A percentile compares a stretch with the other conserved stretches of the same genome.
Evolutionary conservation across 2,797 vertebrate species (phyloP).

Genomic region (Setipinna tenuifilis): DNA sequence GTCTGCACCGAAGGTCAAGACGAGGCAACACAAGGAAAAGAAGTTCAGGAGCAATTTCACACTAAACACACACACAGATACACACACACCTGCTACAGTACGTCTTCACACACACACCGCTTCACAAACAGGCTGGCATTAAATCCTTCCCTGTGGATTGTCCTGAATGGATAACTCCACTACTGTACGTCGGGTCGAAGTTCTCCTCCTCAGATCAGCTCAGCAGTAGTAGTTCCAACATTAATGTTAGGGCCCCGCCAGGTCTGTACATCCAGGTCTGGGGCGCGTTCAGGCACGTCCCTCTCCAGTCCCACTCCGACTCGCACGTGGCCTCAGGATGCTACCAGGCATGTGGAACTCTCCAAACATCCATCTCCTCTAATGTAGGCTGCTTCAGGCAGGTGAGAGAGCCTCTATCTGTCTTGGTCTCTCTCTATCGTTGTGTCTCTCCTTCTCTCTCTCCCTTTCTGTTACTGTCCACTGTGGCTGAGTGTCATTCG

Average conservation of each 20-base stretch:
- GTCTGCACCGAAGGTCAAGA: constrained; percentile 28
- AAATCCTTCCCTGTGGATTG: neutral
- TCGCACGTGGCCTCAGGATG: neutral
- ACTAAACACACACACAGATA: constrained; percentile 15
- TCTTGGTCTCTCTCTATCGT: neutral
- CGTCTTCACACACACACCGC: neutral
- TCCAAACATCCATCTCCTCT: neutral
- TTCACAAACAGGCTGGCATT: neutral
- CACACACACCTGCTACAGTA: constrained; percentile 13
- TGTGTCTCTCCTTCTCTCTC: neutral
- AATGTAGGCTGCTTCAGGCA: neutral
- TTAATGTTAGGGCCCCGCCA: neutral
- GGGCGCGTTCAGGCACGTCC: neutral
- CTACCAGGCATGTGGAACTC: neutral
- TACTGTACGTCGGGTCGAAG: neutral
- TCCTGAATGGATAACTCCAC: neutral
- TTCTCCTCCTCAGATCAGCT: neutral
- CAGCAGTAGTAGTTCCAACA: neutral
- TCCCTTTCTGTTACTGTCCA: too few relatives aligned
- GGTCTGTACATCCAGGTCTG: neutral
- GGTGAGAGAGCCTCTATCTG: neutral
- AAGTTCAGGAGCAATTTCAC: constrained; percentile 27
- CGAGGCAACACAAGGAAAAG: constrained; percentile 45
- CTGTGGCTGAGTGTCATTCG: neutral
- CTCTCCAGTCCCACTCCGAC: neutral